These are phyloP conservation scores for Ruditapes philippinarum DNA, from an alignment of 1,140 invertebrate species.

Conservation along the genomic window DNA sequence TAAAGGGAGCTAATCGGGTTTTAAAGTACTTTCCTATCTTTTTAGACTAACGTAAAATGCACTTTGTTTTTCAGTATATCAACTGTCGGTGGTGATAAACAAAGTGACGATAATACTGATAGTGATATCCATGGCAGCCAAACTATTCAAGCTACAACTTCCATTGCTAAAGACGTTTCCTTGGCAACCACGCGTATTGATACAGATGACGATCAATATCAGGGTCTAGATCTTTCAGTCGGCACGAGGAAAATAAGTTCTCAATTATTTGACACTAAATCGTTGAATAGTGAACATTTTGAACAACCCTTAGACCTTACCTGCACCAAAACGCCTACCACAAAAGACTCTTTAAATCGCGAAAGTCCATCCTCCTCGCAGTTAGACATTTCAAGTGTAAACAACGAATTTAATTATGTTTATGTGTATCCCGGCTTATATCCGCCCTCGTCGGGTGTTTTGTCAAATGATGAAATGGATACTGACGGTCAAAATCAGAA, in stretches of 20 bases:
- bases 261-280: conserved; percentile 58
- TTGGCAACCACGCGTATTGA: conserved; percentile 47
- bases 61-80: conserved; percentile 52
- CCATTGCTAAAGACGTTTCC: conserved; percentile 52
- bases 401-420: conserved; percentile 58
- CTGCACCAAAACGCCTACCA: neutral
- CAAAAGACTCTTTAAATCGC: neutral
- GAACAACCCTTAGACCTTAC: conserved; percentile 55
- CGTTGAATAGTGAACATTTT: conserved; percentile 23
- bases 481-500: neutral
- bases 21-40: too few species aligned
- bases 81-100: neutral
- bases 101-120: conserved; percentile 10
- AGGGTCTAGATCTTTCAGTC: conserved; percentile 49
- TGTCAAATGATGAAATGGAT: conserved; percentile 24
- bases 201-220: conserved; percentile 56
- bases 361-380: conserved; percentile 36
- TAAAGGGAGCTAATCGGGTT: too few species aligned
- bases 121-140: conserved; percentile 43
- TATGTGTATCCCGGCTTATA: conserved; percentile 58
- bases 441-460: neutral
- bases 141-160: conserved; percentile 17
- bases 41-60: too few species aligned
- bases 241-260: conserved; percentile 47
- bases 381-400: conserved; percentile 25